Conservation (phyloP, 2,888 invertebrate genomes). For the Heterodera filipjevi region DNA sequence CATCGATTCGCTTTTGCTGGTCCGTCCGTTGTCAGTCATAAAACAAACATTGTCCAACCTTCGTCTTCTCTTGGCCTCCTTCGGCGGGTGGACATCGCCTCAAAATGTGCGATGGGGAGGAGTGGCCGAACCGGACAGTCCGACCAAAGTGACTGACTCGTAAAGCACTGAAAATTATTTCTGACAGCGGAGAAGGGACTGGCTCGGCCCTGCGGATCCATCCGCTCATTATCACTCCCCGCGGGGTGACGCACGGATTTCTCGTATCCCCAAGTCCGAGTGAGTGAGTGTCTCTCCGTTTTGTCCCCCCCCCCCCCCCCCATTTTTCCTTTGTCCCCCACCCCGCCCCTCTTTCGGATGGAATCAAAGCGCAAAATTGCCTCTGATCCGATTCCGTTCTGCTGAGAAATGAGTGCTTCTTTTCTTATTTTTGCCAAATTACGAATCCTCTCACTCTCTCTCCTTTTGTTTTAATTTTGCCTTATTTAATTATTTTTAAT, state of each 20-base stretch:
- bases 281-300: not conserved
- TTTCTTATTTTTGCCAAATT: not conserved
- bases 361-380: not conserved
- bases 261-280: not conserved
- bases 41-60: not conserved
- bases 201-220: not conserved
- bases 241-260: not conserved
- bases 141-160: not conserved
- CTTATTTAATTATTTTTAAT: conserved; percentile 9
- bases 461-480: conserved; percentile 10
- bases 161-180: not conserved
- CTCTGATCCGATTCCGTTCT: not conserved
- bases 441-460: not conserved
- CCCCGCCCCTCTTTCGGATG: not conserved
- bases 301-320: not conserved
- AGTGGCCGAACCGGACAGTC: not conserved
- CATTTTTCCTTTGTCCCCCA: not conserved
- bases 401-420: not conserved
- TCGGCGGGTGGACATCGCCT: conserved; percentile 2
- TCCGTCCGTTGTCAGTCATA: conserved; percentile 1
- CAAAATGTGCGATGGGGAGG: not conserved
- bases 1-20: not conserved
- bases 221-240: not conserved
- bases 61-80: not conserved
- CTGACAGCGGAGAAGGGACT: not conserved